Evolutionary conservation across 2,113 vertebrate species (phyloP), one percentile per base, ranked within the genome.

Genomic region (Etheostoma cragini): DNA sequence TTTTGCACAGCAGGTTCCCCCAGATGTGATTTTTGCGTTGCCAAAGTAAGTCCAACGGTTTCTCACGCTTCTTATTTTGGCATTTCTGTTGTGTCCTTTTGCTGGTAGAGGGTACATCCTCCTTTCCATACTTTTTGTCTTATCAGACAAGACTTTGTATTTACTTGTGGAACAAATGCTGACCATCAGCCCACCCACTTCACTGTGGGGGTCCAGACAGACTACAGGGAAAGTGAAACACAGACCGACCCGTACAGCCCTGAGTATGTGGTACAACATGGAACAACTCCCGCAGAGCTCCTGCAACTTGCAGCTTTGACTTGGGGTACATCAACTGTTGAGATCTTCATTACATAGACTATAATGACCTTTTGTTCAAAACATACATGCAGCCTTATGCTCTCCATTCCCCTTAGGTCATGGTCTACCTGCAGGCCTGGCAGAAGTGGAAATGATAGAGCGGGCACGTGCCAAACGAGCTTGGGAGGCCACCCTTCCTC

Each of bases 221-320:
- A 98, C 87, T 99, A 97, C 88, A 95, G 98, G 62, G 98, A 99
- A 81, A 95, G 95, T 8, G 98, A 99, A 87, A 87, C 96, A 10
- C 98, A 99, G 86, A 99, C 98, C 0, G 97, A 99, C 66, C 98
- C 98, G 0, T 99, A 96, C 88, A 96, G 95, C 74, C 96, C 97
- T 5, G 95, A 96, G 45, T 97, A 97, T n/a, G 50, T 95, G 21
- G 78, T 97, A 8, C 90, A 47, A 17, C 88, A 94, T 8, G 95
- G 95, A 35, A 95, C 95, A 4, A 85, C 95, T 47, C 96, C 96
- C 22, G 95, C 97, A 61, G 98, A 99, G 79, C 95, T 99, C 69
- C 92, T 99, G 83, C 95, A 95, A 0, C 92, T 99, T 85, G 96
- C 96, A 54, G 83, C 93, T 17, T 95, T 99, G 54, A 96, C 95